These are phyloP conservation scores for Boloria euphrosyne DNA, from an alignment of 2,888 invertebrate species.

Conservation along the genomic window DNA sequence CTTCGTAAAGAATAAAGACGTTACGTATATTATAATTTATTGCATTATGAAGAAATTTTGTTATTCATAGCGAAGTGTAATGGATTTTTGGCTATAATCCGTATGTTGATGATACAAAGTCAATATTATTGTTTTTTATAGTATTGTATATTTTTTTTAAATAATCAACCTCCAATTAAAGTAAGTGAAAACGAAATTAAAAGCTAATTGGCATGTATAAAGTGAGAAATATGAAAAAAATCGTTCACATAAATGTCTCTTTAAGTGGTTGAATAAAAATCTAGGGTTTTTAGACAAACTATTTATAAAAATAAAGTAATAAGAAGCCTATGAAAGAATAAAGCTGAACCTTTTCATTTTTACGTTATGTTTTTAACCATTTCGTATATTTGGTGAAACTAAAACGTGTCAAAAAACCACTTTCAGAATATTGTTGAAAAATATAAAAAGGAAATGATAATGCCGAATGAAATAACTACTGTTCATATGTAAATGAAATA, in stretches of 20 bases:
- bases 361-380: not conserved
- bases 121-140: not conserved
- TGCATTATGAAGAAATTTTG: conserved; percentile 11
- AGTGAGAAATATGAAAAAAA: not conserved
- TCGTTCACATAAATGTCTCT: no score
- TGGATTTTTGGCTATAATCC: not conserved
- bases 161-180: no score
- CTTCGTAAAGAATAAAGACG: conserved; percentile 23
- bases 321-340: not conserved
- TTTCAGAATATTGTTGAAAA: not conserved
- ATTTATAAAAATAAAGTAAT: no score
- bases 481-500: no score
- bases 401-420: conserved; percentile 4
- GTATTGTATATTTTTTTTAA: no score
- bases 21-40: conserved; percentile 34
- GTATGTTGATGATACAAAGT: not conserved
- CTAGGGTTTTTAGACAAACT: no score
- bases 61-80: conserved; percentile 2
- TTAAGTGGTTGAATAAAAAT: no score
- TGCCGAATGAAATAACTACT: no score
- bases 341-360: not conserved
- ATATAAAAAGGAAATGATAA: not conserved
- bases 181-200: not conserved
- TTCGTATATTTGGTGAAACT: not conserved
- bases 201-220: conserved; percentile 8